phyloP scores from a whole-genome alignment of 1,140 invertebrate genomes.

The Leptopilina boulardi region DNA sequence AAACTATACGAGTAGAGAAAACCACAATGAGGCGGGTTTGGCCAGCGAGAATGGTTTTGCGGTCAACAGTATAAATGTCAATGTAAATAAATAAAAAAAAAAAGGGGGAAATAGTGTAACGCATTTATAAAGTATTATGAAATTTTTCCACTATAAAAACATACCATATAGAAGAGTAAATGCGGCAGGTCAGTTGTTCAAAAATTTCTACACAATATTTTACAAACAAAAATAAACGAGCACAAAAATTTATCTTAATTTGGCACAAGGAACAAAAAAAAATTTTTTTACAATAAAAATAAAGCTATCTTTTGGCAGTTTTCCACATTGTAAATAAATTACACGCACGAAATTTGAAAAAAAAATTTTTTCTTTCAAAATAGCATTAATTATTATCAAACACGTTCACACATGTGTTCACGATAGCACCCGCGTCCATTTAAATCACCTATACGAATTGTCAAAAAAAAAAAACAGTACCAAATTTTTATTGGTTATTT shows the following conservation, averaged over 20 bases:
- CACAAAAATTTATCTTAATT: slow-evolving; percentile 27
- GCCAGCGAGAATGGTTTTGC: neutral
- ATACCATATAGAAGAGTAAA: neutral
- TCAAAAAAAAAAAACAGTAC: too few species aligned
- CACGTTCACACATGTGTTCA: slow-evolving; percentile 11
- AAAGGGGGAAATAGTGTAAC: too few species aligned
- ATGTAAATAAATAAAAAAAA: neutral
- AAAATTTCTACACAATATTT: slow-evolving; percentile 19
- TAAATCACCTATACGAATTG: slow-evolving; percentile 42
- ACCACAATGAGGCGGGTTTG: slow-evolving; percentile 2
- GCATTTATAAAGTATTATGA: neutral
- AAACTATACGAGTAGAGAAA: slow-evolving; percentile 1
- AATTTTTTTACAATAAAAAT: too few species aligned
- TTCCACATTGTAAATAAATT: slow-evolving; percentile 39
- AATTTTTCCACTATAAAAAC: neutral
- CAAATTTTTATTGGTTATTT: neutral
- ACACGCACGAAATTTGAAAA: slow-evolving; percentile 5
- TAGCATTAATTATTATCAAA: neutral
- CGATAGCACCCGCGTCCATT: slow-evolving; percentile 34
- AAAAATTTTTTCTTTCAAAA: slow-evolving; percentile 5
- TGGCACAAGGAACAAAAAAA: slow-evolving; percentile 35
- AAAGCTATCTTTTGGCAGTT: slow-evolving; percentile 34
- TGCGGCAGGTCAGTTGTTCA: neutral
- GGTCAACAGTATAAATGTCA: neutral
- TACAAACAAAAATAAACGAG: neutral